Evolutionary conservation across 2,113 vertebrate species (phyloP), one percentile per base, ranked within the genome.

Genomic region (Centropus bengalensis): DNA sequence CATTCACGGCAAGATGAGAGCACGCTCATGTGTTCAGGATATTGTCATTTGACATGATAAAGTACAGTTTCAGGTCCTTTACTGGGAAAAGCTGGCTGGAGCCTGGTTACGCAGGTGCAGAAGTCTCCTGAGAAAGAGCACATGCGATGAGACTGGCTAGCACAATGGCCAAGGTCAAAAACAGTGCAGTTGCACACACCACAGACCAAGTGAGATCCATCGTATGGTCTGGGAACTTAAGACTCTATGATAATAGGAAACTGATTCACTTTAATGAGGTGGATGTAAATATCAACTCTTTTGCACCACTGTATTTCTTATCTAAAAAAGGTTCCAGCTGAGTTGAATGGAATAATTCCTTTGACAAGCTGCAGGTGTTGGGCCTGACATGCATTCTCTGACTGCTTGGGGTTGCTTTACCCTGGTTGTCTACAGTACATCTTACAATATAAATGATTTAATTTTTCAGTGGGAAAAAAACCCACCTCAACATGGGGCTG

Each of bases 221-320:
- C 75, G 94, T 83, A 47, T 44, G 45, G 63, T 64, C 86, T 70
- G 54, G 68, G 87, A 91, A 85, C 91, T 92, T 96, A 88, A 42
- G 88, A 92, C 70, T 92, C 80, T 51, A 36, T 73, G 62, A 92
- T 97, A 95, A 97, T 73, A 88, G 62, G 60, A 94, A 95, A 90
- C 55, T 69, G 91, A 91, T 93, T 96, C 83, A 77, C 89, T 97
- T 97, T 94, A 97, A 96, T 96, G 92, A 95, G 89, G 94, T 96
- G 88, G 88, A 96, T 94, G 95, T 95, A 96, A 94, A 94, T 96
- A 96, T 89, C 94, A 93, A 94, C 89, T 94, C 62, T 75, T 90
- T 92, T 94, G 66, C 94, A 84, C 88, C 81, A 68, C 89, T 87
- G 83, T 75, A 42, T 91, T 63, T 88, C 81, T 93, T 93, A 73